Conservation (phyloP, 35 echinoderm and acorn worm species). For the Amphiura filiformis region DNA sequence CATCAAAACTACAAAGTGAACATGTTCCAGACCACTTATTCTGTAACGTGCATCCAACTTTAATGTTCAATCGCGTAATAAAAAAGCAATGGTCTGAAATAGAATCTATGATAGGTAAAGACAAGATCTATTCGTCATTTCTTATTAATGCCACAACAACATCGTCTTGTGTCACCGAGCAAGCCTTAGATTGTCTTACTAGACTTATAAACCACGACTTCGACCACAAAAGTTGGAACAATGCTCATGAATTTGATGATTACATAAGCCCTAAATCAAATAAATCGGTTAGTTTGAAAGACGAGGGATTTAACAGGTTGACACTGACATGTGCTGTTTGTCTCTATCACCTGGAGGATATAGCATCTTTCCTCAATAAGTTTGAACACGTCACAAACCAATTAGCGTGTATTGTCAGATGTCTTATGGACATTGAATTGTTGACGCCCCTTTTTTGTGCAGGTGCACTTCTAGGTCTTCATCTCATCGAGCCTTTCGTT, state of each 20-base stretch:
- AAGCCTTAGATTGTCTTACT: neutral
- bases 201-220: neutral
- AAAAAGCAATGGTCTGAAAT: constrained; percentile 13
- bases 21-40: constrained; percentile 12
- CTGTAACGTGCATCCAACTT: constrained; percentile 1
- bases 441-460: neutral
- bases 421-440: neutral
- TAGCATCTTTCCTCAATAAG: constrained; percentile 2
- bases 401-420: constrained; percentile 7
- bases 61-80: neutral
- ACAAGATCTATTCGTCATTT: constrained; percentile 18
- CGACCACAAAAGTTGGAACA: constrained; percentile 20
- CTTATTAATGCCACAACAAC: constrained; percentile 24
- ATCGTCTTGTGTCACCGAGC: constrained; percentile 13
- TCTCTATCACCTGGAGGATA: neutral
- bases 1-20: neutral
- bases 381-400: neutral
- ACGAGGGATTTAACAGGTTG: constrained; percentile 5
- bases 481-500: neutral
- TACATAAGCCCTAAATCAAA: neutral
- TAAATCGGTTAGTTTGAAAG: constrained; percentile 28
- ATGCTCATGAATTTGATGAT: constrained; percentile 16
- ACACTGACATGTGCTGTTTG: neutral
- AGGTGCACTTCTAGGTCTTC: constrained; percentile 9
- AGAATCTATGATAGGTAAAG: neutral